phyloP scores from a whole-genome alignment of 2,797 vertebrate genomes.

The Spondyliosoma cantharus region DNA sequence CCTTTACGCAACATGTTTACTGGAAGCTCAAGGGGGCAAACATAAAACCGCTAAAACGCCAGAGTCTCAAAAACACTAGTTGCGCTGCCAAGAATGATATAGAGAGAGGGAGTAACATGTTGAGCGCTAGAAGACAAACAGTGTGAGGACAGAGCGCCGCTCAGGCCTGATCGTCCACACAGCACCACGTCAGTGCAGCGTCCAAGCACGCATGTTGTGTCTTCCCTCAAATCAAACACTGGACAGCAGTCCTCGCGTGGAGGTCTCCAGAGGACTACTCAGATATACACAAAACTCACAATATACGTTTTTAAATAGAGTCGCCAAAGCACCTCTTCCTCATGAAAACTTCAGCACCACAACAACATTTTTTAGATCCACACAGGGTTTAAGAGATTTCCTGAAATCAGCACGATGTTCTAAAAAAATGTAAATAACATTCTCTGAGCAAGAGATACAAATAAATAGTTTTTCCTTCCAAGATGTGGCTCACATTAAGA shows the following conservation, averaged over 20 bases:
- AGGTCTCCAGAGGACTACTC: constrained; percentile 42
- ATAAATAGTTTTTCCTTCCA: constrained; percentile 12
- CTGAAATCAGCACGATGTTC: not conserved
- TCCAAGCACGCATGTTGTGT: constrained; percentile 18
- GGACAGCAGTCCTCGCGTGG: constrained; percentile 48
- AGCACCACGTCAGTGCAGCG: constrained; percentile 33
- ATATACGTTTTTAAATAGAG: constrained; percentile 10
- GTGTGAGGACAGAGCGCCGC: constrained; percentile 50
- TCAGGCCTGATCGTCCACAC: not conserved
- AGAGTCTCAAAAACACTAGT: constrained; percentile 23
- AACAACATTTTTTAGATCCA: constrained; percentile 12
- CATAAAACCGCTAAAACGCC: constrained; percentile 52
- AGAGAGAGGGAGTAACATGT: constrained; percentile 41
- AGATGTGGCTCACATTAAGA: not conserved
- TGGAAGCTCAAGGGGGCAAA: constrained; percentile 67
- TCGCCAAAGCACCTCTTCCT: constrained; percentile 2
- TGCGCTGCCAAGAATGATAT: constrained; percentile 37
- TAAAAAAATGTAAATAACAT: constrained; percentile 41
- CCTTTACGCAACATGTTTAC: constrained; percentile 78
- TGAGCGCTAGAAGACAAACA: constrained; percentile 51
- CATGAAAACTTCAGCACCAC: not conserved
- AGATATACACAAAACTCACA: constrained; percentile 38
- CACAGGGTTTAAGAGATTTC: not conserved
- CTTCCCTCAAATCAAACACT: constrained; percentile 58
- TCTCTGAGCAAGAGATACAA: constrained; percentile 12